Base-by-base conservation (phyloP, 2,888 invertebrate species). In the Lacanobia oleracea region DNA sequence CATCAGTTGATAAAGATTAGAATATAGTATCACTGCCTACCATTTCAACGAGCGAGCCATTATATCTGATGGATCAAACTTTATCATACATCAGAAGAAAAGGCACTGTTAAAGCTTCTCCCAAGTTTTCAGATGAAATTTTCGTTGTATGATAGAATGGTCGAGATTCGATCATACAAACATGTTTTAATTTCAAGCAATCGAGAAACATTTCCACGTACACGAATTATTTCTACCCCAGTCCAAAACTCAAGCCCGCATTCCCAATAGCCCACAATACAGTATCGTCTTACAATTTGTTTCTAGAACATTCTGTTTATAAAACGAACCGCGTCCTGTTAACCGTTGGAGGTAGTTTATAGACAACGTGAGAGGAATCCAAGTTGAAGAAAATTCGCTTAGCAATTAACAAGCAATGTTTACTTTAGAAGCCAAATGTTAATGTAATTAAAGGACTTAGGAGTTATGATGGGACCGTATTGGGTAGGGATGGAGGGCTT, bases 311-410 rank as follows among this genome's bases (percentile, higher is more conserved):
- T 82, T 86, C 91, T 90, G 90, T 92, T 93, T 90, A 90, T 80
- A 90, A 92, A 89, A 86, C 92, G 81, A 82, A 79, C 82, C 91
- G 92, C 92, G 93, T 92, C 85, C 90, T 85, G 86, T 90, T 92
- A 91, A 93, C 93, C 91, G 92, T 91, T 90, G 87, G 87, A 90
- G 91, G 91, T 93, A 93, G 94, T 94, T 94, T 94, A 94, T 91
- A 92, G 86, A 81, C 87, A 79, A 94, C 94, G 94, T 94, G 94
- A 92, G 88, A 73, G 57, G 94, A 94, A 93, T 94, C 83, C 86
- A 90, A 88, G 88, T 88, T 82, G 86, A 79, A 79, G 90, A 90
- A 92, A 92, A 91, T 92, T 89, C 88, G 85, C 77, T 88, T 78
- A 79, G 86, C 90, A 91, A 91, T 91, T 90, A 91, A 89, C 89